phyloP scores from a whole-genome alignment of 2,113 vertebrate species.

The Balaeniceps rex region DNA sequence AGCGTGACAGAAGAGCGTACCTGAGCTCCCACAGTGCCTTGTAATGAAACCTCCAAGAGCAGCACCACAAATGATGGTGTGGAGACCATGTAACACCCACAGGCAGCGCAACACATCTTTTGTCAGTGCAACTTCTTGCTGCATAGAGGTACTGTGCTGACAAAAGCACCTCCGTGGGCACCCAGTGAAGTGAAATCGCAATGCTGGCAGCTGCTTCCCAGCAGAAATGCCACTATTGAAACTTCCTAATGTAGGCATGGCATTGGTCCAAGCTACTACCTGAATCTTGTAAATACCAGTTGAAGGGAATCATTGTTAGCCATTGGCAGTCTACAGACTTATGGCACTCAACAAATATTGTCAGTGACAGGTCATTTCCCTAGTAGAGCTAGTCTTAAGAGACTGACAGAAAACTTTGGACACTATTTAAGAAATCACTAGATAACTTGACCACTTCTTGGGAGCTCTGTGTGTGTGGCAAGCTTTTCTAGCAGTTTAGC shows the following conservation, averaged over 20 bases:
- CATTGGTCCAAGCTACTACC: not conserved
- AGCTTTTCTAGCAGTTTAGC: not conserved
- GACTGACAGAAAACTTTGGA: not conserved
- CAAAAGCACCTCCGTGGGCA: not conserved
- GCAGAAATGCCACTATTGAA: not conserved
- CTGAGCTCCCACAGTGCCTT: not conserved
- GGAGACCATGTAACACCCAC: not conserved
- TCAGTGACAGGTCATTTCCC: not conserved
- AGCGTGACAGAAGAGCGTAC: not conserved
- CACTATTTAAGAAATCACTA: not conserved
- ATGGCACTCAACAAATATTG: not conserved
- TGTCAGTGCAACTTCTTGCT: not conserved
- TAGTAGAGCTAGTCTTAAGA: not conserved
- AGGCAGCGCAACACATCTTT: not conserved
- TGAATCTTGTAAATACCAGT: not conserved
- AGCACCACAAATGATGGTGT: not conserved
- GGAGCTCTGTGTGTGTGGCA: not conserved
- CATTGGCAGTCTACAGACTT: not conserved
- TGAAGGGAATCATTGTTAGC: not conserved
- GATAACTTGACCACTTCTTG: not conserved
- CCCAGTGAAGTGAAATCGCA: not conserved
- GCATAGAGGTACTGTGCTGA: not conserved
- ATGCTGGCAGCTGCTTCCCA: not conserved
- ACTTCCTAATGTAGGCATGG: rapidly evolving
- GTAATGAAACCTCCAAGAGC: not conserved